These are phyloP conservation scores for Stigmatopora nigra DNA, from an alignment of 2,113 vertebrate species.

Conservation along the genomic window DNA sequence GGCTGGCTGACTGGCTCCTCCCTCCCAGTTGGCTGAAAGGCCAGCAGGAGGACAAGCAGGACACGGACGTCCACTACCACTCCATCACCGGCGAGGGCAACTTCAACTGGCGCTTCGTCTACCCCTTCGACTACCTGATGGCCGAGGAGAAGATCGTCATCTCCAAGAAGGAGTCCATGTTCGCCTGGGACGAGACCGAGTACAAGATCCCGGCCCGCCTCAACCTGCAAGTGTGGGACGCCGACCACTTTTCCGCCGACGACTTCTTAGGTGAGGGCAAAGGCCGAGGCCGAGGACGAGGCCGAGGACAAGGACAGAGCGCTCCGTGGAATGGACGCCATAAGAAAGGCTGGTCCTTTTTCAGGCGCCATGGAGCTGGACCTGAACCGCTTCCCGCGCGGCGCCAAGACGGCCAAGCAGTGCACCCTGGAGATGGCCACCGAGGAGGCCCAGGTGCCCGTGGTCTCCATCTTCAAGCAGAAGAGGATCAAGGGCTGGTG, in stretches of 20 bases:
- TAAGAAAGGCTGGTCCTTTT: too few relatives aligned
- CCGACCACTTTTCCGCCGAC: conserved; percentile 94
- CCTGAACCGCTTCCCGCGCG: conserved; percentile 88
- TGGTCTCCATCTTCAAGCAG: conserved; percentile 97
- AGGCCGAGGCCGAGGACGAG: too few relatives aligned
- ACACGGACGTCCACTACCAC: conserved; percentile 96
- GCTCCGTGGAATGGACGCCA: too few relatives aligned
- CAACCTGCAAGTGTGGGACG: conserved; percentile 96
- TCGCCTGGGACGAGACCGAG: conserved; percentile 97
- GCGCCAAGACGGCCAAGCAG: conserved; percentile 91
- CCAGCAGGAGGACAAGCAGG: conserved; percentile 98
- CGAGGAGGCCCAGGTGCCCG: conserved; percentile 80
- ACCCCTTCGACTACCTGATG: conserved; percentile 93
- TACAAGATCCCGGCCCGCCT: conserved; percentile 96
- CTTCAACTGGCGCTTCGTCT: conserved; percentile 97
- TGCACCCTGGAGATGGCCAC: conserved; percentile 90
- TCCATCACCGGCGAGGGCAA: conserved; percentile 95
- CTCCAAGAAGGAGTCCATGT: conserved; percentile 98
- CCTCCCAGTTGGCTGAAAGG: conserved; percentile 91
- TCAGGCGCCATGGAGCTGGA: conserved; percentile 89
- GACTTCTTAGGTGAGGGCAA: conserved; percentile 82
- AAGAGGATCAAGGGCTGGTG: conserved; percentile 99
- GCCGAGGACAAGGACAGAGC: too few relatives aligned
- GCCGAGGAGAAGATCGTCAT: conserved; percentile 96
- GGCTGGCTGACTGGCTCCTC: too few relatives aligned